Conservation (phyloP, 2,113 vertebrate species). For the Osmerus mordax region DNA sequence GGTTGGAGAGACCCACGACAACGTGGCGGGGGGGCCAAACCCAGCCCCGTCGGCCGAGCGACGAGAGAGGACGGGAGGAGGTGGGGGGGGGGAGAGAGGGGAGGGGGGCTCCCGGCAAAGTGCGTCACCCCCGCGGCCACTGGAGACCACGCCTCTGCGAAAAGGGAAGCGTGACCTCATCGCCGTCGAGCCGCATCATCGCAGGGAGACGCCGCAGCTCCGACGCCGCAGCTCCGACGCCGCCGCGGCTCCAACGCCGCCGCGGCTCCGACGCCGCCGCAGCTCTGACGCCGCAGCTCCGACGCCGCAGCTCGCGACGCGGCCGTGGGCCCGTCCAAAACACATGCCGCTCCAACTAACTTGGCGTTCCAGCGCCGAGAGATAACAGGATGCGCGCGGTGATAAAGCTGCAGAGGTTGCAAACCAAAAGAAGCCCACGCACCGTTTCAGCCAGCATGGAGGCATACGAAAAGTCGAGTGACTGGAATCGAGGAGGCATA, state of each 20-base stretch:
- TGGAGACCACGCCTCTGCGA: slow-evolving; percentile 32
- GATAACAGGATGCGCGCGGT: slow-evolving; percentile 33
- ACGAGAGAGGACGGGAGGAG: neutral
- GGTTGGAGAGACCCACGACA: slow-evolving; percentile 32
- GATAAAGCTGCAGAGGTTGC: slow-evolving; percentile 24
- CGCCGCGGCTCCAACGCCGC: too few relatives aligned
- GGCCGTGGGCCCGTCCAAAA: neutral
- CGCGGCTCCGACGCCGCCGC: neutral
- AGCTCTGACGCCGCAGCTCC: slow-evolving; percentile 19
- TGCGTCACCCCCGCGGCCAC: slow-evolving; percentile 49
- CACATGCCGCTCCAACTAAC: slow-evolving; percentile 27
- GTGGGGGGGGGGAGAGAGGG: neutral
- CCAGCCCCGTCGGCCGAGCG: neutral
- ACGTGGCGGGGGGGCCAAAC: slow-evolving; percentile 33
- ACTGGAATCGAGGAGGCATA: neutral
- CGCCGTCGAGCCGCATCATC: slow-evolving; percentile 35
- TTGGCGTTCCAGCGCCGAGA: slow-evolving; percentile 24
- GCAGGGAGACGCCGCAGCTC: slow-evolving; percentile 21
- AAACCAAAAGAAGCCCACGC: slow-evolving; percentile 40
- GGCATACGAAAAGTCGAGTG: neutral
- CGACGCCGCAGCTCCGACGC: too few relatives aligned
- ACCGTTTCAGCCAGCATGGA: slow-evolving; percentile 22
- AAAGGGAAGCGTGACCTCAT: slow-evolving; percentile 48
- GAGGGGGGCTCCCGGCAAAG: slow-evolving; percentile 37
- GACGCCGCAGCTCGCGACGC: too few relatives aligned